Percentiles rank a stretch among this genome's conserved stretches.
phyloP scores from a whole-genome alignment of 2,113 vertebrate species.

The Felis chaus region DNA sequence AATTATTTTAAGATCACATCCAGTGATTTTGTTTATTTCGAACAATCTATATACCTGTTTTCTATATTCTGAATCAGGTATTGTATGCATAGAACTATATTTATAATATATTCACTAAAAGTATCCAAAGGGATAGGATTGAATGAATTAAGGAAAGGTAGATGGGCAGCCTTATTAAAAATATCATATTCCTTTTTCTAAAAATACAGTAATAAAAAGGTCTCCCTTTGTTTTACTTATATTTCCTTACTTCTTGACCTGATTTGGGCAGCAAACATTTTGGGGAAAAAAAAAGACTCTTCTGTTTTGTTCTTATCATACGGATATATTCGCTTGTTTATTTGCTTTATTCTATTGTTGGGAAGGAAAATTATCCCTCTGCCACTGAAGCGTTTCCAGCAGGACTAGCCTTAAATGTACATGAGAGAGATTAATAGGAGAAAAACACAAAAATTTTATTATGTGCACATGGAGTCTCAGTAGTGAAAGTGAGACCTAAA shows the following conservation, averaged over 20 bases:
- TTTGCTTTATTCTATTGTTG: background rate
- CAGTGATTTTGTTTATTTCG: background rate
- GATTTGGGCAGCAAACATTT: background rate
- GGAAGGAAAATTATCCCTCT: background rate
- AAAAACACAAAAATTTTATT: background rate
- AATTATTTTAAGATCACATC: background rate
- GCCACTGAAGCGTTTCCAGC: background rate
- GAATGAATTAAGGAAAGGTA: background rate
- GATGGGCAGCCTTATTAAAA: background rate
- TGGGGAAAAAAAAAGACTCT: background rate
- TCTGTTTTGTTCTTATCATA: background rate
- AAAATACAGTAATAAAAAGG: background rate
- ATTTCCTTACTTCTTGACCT: background rate
- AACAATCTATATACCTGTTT: background rate
- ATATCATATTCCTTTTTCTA: background rate
- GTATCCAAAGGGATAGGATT: background rate
- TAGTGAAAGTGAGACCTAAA: background rate
- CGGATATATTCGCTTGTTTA: background rate
- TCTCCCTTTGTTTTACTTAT: background rate
- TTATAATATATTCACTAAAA: background rate
- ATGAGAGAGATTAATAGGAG: background rate
- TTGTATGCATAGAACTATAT: background rate
- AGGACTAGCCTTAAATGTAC: background rate
- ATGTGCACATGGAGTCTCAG: background rate
- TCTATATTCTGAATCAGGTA: background rate